Percentiles rank a stretch among this genome's conserved stretches.
phyloP scores from a whole-genome alignment of 2,888 invertebrate species.

The Athrips mouffetella region DNA sequence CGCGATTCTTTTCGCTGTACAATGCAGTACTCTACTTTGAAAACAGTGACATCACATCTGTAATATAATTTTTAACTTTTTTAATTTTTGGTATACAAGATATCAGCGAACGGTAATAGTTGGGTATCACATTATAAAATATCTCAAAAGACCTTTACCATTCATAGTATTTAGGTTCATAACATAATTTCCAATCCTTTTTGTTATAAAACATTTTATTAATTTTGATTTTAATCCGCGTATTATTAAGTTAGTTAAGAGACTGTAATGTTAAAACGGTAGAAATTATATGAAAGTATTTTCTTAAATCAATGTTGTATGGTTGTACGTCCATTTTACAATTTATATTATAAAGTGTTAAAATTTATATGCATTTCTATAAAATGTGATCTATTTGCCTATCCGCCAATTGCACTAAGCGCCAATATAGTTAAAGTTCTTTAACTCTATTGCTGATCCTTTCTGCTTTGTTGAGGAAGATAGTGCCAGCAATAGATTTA shows the following conservation, averaged over 20 bases:
- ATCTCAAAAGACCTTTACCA: conserved; percentile 39
- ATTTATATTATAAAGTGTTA: conserved; percentile 41
- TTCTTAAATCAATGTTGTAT: conserved; percentile 60
- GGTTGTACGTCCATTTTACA: conserved; percentile 69
- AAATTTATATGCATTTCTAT: conserved; percentile 60
- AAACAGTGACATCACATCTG: no score
- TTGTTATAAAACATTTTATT: conserved; percentile 27
- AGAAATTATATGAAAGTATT: conserved; percentile 48
- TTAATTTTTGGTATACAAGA: conserved; percentile 28
- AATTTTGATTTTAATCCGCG: conserved; percentile 35
- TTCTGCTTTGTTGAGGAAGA: no score
- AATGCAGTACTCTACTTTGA: no score
- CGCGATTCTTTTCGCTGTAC: no score
- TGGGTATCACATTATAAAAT: no score
- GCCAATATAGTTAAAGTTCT: no score
- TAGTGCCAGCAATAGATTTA: no score
- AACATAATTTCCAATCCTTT: conserved; percentile 38
- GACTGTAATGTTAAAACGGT: conserved; percentile 56
- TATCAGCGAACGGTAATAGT: conserved; percentile 27
- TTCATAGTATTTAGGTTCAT: conserved; percentile 34
- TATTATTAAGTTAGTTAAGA: conserved; percentile 68
- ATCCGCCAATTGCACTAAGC: no score
- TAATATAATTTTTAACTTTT: background rate
- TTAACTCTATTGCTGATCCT: no score
- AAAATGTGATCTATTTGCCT: conserved; percentile 52